Evolutionary conservation across 1,140 invertebrate genomes (phyloP).

Genomic region (Ylistrum balloti): DNA sequence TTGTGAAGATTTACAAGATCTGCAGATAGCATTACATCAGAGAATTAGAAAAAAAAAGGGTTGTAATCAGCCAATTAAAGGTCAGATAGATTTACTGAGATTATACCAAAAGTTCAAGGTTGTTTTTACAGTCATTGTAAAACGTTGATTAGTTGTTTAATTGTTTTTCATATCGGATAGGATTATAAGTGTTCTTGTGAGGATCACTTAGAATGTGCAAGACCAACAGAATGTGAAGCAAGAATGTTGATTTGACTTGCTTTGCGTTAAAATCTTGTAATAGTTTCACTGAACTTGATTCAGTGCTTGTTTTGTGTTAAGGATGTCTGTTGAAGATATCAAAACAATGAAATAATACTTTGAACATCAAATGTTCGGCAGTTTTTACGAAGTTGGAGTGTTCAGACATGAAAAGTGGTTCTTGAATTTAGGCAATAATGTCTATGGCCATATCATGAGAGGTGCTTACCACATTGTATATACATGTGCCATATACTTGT

Average conservation of each 20-base stretch:
- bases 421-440: slow-evolving; percentile 12
- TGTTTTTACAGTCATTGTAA: neutral
- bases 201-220: neutral
- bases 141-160: neutral
- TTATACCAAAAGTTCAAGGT: neutral
- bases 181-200: neutral
- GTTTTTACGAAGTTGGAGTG: neutral
- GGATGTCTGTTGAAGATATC: neutral
- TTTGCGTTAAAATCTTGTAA: neutral
- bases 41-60: neutral
- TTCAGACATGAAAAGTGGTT: neutral
- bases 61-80: neutral
- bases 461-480: slow-evolving; percentile 27
- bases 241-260: neutral
- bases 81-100: neutral
- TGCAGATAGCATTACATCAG: neutral
- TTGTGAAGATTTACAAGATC: neutral
- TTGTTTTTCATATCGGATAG: neutral
- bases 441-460: slow-evolving; percentile 16
- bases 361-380: neutral
- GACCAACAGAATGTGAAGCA: neutral
- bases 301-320: neutral
- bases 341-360: neutral
- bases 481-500: slow-evolving; percentile 17
- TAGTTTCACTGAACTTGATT: neutral